Conservation (phyloP, 2,888 invertebrate genomes). For the Pristionchus maxplancki region DNA sequence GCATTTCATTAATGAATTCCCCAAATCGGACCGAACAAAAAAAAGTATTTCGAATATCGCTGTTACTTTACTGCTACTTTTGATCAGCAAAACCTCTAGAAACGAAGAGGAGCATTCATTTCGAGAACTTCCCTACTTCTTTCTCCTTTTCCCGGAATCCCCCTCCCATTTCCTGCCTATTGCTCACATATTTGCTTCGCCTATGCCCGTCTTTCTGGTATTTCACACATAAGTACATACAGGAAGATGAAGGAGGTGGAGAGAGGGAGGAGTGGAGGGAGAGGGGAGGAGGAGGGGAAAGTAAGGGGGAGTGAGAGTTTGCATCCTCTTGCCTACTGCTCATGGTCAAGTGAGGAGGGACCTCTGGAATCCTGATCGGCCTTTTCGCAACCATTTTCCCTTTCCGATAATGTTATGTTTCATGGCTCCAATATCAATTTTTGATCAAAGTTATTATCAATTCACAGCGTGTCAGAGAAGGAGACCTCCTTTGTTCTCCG, state of each 20-base stretch:
- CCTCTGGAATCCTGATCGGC: slow-evolving; percentile 15
- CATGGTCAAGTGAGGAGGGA: slow-evolving; percentile 37
- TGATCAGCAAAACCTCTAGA: background rate
- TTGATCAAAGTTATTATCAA: too few species aligned
- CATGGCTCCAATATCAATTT: background rate
- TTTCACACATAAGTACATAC: slow-evolving; percentile 19
- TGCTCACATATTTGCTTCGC: slow-evolving; percentile 8
- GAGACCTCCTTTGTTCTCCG: too few species aligned
- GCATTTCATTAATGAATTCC: background rate
- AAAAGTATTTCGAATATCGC: too few species aligned
- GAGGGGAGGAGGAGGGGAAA: background rate
- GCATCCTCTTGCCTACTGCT: slow-evolving; percentile 1
- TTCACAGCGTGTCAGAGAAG: too few species aligned
- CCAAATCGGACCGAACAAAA: background rate
- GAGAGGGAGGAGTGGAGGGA: background rate
- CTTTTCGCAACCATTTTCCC: background rate
- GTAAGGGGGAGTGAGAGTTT: background rate
- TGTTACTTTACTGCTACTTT: too few species aligned
- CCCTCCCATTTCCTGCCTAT: background rate
- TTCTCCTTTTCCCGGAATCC: background rate
- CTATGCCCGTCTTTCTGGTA: background rate
- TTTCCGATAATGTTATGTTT: background rate
- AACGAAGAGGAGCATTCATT: too few species aligned
- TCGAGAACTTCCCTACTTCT: too few species aligned
- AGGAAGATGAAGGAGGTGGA: background rate